phyloP scores from a whole-genome alignment of 2,113 vertebrate genomes.

The Myotis yumanensis region DNA sequence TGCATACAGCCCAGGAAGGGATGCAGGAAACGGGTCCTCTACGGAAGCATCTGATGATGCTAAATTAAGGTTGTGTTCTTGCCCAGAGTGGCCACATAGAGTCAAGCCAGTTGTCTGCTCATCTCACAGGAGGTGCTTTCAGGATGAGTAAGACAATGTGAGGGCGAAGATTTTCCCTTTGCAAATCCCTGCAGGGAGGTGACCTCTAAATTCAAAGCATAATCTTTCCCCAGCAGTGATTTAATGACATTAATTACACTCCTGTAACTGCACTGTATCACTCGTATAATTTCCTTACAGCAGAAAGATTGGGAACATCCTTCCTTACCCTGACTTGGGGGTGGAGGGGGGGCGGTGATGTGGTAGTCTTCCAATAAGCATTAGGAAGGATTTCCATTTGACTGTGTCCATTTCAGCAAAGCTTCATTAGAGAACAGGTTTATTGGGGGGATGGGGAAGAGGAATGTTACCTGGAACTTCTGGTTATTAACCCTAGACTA shows the following conservation, averaged over 20 bases:
- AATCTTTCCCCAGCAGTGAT: slow-evolving; percentile 5
- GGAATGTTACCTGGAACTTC: not conserved
- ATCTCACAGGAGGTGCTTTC: slow-evolving; percentile 13
- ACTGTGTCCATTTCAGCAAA: not conserved
- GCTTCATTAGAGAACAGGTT: not conserved
- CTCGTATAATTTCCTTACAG: slow-evolving; percentile 39
- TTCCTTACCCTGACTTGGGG: not conserved
- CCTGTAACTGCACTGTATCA: slow-evolving; percentile 11
- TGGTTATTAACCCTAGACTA: not conserved
- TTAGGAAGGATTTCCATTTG: not conserved
- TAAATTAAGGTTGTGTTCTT: not conserved
- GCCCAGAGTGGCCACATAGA: not conserved
- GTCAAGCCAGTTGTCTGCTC: not conserved
- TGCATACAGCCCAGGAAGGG: fast-evolving
- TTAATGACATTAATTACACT: slow-evolving; percentile 58
- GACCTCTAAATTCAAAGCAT: slow-evolving; percentile 60
- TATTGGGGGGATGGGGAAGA: not conserved
- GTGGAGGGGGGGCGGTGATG: not conserved
- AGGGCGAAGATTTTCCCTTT: not conserved
- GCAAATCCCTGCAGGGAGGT: not conserved
- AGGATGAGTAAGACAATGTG: not conserved
- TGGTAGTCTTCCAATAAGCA: not conserved
- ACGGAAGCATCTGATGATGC: not conserved
- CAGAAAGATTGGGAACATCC: not conserved
- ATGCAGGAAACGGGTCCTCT: not conserved